phyloP scores from a whole-genome alignment of 2,113 vertebrate genomes.

The Sceloporus undulatus region DNA sequence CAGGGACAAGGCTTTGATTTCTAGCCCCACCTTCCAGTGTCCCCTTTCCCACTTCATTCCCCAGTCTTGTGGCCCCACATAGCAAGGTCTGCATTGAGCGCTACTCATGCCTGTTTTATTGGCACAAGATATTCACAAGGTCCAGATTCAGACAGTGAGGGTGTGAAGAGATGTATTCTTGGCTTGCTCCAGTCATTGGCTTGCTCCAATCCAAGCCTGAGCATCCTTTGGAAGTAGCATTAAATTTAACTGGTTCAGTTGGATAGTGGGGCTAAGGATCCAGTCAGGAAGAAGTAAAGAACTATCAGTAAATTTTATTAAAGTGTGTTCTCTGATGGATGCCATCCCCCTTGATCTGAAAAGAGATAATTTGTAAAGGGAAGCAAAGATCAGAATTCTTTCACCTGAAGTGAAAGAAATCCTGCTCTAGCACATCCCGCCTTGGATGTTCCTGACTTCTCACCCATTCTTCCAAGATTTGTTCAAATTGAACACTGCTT shows the following conservation, averaged over 20 bases:
- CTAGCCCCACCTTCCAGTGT: too few species aligned
- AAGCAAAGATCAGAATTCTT: too few species aligned
- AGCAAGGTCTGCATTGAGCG: too few species aligned
- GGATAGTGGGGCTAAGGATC: neutral
- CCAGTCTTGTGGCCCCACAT: too few species aligned
- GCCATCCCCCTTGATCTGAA: neutral
- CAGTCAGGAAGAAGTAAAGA: neutral
- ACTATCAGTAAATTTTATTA: neutral
- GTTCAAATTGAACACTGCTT: neutral
- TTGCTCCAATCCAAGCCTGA: neutral
- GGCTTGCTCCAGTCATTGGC: too few species aligned
- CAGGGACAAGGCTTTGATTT: neutral
- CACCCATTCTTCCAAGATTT: neutral
- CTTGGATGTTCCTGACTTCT: neutral
- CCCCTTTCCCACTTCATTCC: too few species aligned
- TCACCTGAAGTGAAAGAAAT: too few species aligned
- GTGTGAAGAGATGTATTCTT: neutral
- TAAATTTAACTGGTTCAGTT: neutral
- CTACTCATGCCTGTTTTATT: too few species aligned
- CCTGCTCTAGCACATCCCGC: neutral
- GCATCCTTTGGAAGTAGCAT: neutral
- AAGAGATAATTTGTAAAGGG: neutral
- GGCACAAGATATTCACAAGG: too few species aligned
- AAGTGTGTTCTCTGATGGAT: neutral
- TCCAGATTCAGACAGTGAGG: too few species aligned